phyloP scores from a whole-genome alignment of 2,797 vertebrate species.

The Peromyscus attwateri region DNA sequence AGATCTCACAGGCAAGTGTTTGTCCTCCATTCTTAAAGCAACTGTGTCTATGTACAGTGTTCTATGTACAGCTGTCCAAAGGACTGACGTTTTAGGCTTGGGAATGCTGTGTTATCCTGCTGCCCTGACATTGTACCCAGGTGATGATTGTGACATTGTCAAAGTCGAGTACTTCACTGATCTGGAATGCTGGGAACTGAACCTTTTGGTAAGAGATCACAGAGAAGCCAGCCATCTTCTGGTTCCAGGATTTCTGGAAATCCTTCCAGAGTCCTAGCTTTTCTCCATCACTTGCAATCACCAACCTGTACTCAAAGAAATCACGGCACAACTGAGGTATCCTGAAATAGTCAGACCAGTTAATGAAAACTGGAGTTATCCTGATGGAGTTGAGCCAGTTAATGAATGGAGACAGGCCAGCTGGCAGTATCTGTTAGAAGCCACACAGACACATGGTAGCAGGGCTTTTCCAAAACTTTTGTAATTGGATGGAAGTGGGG shows the following conservation, averaged over 20 bases:
- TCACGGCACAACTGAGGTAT: neutral
- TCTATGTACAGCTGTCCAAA: neutral
- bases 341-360: neutral
- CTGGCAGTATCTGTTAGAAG: conserved; percentile 58
- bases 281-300: neutral
- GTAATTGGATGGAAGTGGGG: conserved; percentile 68
- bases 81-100: neutral
- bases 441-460: conserved; percentile 35
- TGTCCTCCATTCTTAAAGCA: neutral
- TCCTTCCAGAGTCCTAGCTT: neutral
- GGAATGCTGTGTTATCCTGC: neutral
- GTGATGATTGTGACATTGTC: neutral
- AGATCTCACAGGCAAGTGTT: neutral
- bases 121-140: neutral
- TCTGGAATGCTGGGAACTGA: neutral
- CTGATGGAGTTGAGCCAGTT: neutral
- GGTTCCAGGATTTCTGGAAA: neutral
- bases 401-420: conserved; percentile 55
- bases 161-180: neutral
- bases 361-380: neutral
- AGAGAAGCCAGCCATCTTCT: neutral
- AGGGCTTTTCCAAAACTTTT: conserved; percentile 77
- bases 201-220: neutral
- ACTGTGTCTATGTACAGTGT: fast-evolving
- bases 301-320: neutral